Evolutionary conservation across 2,113 vertebrate species (phyloP).

Genomic region (Centrocercus urophasianus): DNA sequence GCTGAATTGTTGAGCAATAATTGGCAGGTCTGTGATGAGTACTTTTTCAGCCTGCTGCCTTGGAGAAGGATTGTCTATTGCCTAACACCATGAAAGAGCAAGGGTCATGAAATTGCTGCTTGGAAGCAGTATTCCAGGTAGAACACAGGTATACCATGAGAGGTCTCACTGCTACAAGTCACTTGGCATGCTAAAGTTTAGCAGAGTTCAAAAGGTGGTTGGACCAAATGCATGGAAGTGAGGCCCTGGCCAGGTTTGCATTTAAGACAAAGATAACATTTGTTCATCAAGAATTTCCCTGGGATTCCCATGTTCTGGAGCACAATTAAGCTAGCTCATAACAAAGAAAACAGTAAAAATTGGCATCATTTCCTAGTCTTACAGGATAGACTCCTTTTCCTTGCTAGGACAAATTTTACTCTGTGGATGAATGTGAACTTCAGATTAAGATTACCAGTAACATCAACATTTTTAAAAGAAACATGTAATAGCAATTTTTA

Average conservation of each 20-base stretch:
- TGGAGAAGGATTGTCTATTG: neutral
- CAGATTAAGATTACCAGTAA: neutral
- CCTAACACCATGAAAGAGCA: neutral
- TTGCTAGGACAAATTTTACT: neutral
- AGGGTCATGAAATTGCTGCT: neutral
- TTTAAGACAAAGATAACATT: neutral
- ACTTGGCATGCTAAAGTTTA: neutral
- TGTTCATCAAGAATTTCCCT: neutral
- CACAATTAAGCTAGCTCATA: neutral
- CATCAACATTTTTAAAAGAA: neutral
- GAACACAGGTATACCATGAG: neutral
- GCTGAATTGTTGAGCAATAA: neutral
- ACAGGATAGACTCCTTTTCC: neutral
- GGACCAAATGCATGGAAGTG: neutral
- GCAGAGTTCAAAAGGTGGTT: neutral
- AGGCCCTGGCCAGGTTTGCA: neutral
- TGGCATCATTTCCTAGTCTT: neutral
- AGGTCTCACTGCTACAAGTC: neutral
- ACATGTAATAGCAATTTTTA: neutral
- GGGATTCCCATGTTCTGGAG: neutral
- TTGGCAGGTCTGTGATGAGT: neutral
- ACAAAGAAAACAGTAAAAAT: neutral
- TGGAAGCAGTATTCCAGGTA: neutral
- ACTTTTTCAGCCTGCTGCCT: neutral
- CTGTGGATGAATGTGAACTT: neutral